Conservation (phyloP, 2,113 vertebrate genomes). For the Cichladusa arquata region DNA sequence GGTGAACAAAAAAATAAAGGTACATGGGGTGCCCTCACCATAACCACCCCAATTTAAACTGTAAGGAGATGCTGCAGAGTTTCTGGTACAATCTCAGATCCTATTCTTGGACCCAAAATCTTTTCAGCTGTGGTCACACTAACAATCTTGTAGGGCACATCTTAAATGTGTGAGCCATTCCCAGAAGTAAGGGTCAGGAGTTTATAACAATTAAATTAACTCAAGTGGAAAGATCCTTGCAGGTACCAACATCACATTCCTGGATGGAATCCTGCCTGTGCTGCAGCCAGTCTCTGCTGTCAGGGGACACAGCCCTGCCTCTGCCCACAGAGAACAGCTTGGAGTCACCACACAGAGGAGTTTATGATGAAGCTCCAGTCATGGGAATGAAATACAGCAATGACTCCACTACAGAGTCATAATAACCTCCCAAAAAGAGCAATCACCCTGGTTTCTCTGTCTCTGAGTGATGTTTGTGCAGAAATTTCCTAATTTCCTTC, state of each 20-base stretch:
- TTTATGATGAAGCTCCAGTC: neutral
- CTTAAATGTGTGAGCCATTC: neutral
- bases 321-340: neutral
- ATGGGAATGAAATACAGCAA: neutral
- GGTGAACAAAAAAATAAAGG: neutral
- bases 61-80: neutral
- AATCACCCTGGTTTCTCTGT: neutral
- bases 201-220: neutral
- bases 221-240: neutral
- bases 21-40: accelerated
- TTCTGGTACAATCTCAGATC: neutral
- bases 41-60: neutral
- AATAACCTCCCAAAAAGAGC: neutral
- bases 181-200: neutral
- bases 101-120: neutral
- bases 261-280: neutral
- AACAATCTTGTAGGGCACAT: neutral
- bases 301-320: neutral
- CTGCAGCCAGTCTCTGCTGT: neutral
- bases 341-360: neutral
- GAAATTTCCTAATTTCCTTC: neutral
- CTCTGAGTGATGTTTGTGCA: accelerated
- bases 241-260: neutral
- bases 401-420: neutral
- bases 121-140: neutral